These are phyloP conservation scores for Elaphurus davidianus DNA, from an alignment of 2,113 vertebrate species.

Conservation along the genomic window DNA sequence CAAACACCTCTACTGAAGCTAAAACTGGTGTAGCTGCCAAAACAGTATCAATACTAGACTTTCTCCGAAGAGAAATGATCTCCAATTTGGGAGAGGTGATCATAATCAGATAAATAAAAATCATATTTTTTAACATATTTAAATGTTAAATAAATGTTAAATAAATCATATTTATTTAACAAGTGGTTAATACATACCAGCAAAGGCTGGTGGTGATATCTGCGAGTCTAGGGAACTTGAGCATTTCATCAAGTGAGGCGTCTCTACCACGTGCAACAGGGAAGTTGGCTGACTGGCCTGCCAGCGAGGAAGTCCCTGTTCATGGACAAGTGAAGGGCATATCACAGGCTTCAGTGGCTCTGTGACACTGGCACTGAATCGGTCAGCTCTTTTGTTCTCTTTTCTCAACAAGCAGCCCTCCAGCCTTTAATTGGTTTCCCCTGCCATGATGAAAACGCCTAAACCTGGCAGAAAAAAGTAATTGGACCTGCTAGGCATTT, in stretches of 20 bases:
- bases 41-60: background rate
- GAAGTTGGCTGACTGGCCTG: background rate
- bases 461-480: background rate
- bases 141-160: no score
- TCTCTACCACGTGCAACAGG: background rate
- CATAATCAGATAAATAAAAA: background rate
- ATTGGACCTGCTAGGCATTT: background rate
- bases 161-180: background rate
- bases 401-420: background rate
- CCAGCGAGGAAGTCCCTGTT: background rate
- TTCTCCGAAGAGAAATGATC: background rate
- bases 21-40: background rate
- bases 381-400: background rate
- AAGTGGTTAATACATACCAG: background rate
- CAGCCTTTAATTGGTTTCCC: background rate
- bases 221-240: background rate
- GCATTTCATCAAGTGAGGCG: fast-evolving
- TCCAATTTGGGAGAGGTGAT: background rate
- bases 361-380: background rate
- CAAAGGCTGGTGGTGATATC: background rate
- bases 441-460: background rate
- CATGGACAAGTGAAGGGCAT: background rate
- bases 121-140: background rate
- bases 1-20: background rate
- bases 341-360: background rate